A percentile compares a stretch with the other conserved stretches of the same genome.
These are phyloP conservation scores for Pristionchus arcanus DNA, from an alignment of 2,888 invertebrate genomes.

Conservation along the genomic window DNA sequence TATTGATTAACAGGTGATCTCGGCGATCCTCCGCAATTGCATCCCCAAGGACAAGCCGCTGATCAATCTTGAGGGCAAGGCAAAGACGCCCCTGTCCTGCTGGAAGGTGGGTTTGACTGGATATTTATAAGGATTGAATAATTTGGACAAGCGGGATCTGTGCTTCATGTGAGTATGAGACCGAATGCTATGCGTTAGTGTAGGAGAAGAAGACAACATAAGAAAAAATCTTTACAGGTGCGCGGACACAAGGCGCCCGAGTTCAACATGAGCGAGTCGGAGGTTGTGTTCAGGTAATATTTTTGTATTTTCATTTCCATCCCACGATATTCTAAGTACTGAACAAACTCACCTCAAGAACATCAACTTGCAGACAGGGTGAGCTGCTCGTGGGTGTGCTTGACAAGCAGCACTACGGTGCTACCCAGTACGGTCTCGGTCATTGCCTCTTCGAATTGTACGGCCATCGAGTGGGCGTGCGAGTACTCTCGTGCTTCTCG, in stretches of 20 bases:
- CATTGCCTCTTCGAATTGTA: slow-evolving; percentile 97
- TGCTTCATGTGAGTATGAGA: no score
- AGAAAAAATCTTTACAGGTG: neutral
- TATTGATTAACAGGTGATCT: slow-evolving; percentile 83
- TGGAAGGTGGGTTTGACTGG: slow-evolving; percentile 70
- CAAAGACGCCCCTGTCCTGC: slow-evolving; percentile 85
- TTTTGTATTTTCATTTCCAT: neutral
- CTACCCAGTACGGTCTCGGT: slow-evolving; percentile 93
- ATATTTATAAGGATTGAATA: neutral
- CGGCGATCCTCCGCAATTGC: slow-evolving; percentile 91
- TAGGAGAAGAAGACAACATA: neutral
- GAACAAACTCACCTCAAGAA: no score
- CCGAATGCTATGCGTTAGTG: no score
- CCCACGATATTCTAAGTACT: no score
- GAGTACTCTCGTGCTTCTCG: slow-evolving; percentile 91
- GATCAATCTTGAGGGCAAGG: slow-evolving; percentile 86
- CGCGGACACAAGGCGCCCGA: slow-evolving; percentile 64
- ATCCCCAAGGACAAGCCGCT: slow-evolving; percentile 86
- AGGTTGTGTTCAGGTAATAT: slow-evolving; percentile 85
- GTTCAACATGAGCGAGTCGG: slow-evolving; percentile 89
- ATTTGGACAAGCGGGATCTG: no score
- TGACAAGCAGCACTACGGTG: slow-evolving; percentile 97
- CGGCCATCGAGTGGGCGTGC: slow-evolving; percentile 90
- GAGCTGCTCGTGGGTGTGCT: slow-evolving; percentile 92
- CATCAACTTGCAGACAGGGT: slow-evolving; percentile 85